A percentile compares a stretch with the other conserved stretches of the same genome.
phyloP scores from a whole-genome alignment of 2,888 invertebrate genomes.

The Cordilura impudica region DNA sequence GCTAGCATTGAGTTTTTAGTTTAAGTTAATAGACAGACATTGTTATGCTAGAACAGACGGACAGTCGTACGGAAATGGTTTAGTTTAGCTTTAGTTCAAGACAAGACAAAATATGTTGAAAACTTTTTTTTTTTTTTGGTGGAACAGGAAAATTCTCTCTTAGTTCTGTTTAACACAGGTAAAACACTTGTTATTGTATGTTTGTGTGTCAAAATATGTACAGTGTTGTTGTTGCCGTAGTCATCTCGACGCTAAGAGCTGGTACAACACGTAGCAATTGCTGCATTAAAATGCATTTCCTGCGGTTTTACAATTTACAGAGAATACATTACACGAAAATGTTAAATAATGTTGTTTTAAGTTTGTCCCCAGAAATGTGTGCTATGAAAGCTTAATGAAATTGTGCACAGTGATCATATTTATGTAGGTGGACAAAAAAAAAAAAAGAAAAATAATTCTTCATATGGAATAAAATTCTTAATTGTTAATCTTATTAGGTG shows the following conservation, averaged over 20 bases:
- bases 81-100: background rate
- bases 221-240: too few species aligned
- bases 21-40: conserved; percentile 50
- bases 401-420: background rate
- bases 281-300: conserved; percentile 61
- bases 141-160: background rate
- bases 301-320: conserved; percentile 37
- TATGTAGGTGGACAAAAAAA: background rate
- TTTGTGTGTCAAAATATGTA: background rate
- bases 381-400: background rate
- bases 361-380: background rate
- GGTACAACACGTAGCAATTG: conserved; percentile 55
- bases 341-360: background rate
- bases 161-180: conserved; percentile 8
- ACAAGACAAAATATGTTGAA: conserved; percentile 10
- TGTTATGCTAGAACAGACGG: too few species aligned
- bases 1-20: conserved; percentile 29
- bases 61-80: background rate
- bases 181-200: conserved; percentile 7
- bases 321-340: background rate
- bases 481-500: background rate
- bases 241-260: background rate
- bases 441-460: background rate
- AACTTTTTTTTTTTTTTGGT: conserved; percentile 15
- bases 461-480: background rate